Conservation (phyloP, 2,888 invertebrate species). For the Polymixis lichenea region DNA sequence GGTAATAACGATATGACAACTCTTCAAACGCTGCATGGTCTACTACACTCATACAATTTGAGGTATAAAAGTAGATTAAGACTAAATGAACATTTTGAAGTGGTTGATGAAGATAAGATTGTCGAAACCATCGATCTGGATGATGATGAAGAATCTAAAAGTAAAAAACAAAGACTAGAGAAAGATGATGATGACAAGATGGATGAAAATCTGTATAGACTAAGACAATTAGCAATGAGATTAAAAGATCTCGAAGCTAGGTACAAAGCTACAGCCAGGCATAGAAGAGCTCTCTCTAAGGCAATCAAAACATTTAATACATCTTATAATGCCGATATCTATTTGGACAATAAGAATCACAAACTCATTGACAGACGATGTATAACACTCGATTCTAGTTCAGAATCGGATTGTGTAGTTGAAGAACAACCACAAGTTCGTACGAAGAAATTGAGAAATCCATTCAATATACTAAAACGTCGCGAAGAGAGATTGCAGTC, state of each 20-base stretch:
- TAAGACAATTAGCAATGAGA: slow-evolving; percentile 76
- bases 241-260: slow-evolving; percentile 76
- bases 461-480: slow-evolving; percentile 82
- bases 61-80: slow-evolving; percentile 76
- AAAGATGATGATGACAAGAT: slow-evolving; percentile 64
- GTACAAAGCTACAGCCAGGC: slow-evolving; percentile 73
- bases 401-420: slow-evolving; percentile 80
- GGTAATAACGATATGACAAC: slow-evolving; percentile 68
- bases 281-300: slow-evolving; percentile 81
- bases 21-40: slow-evolving; percentile 71
- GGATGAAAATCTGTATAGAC: slow-evolving; percentile 74
- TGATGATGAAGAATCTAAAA: slow-evolving; percentile 75
- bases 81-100: slow-evolving; percentile 73
- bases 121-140: slow-evolving; percentile 83
- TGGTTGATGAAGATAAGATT: slow-evolving; percentile 74
- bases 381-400: slow-evolving; percentile 80
- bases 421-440: slow-evolving; percentile 65
- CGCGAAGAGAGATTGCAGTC: slow-evolving; percentile 68
- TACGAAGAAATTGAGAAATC: slow-evolving; percentile 80
- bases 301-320: slow-evolving; percentile 83
- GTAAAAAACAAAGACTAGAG: slow-evolving; percentile 72
- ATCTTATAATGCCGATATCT: slow-evolving; percentile 81
- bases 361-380: slow-evolving; percentile 77
- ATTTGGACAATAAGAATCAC: slow-evolving; percentile 72
- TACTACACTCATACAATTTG: slow-evolving; percentile 79